phyloP scores from a whole-genome alignment of 2,888 invertebrate species.

The Chaetogeoica ovagalla region DNA sequence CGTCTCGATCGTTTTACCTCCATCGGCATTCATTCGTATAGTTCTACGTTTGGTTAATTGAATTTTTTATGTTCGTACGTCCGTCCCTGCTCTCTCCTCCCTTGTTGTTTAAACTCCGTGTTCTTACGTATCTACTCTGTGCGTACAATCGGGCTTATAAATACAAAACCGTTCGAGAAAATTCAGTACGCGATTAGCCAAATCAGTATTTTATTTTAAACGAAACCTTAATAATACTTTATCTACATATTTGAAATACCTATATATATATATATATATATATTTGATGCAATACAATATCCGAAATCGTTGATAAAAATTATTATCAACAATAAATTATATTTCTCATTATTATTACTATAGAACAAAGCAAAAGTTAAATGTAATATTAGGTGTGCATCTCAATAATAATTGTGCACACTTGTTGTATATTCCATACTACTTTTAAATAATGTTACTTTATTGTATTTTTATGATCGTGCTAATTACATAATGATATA shows the following conservation, averaged over 20 bases:
- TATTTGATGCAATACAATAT: constrained; percentile 15
- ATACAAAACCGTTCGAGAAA: too few species aligned
- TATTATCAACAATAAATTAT: neutral
- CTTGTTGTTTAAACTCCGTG: too few species aligned
- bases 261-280: neutral
- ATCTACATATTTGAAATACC: neutral
- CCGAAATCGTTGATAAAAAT: constrained; percentile 2
- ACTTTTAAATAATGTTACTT: neutral
- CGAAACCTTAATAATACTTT: constrained; percentile 21
- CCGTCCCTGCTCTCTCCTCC: too few species aligned
- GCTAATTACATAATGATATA: neutral
- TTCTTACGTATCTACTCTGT: too few species aligned
- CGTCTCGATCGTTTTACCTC: too few species aligned
- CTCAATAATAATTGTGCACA: neutral
- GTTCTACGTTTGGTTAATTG: too few species aligned
- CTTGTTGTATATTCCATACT: neutral
- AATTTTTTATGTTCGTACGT: too few species aligned
- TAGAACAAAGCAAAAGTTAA: neutral
- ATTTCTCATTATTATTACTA: neutral
- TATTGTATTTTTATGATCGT: neutral
- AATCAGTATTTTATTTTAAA: neutral
- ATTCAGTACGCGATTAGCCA: neutral
- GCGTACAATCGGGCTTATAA: too few species aligned
- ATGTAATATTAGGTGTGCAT: neutral
- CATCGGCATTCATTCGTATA: too few species aligned